These are phyloP conservation scores for Accipiter virgatus DNA, from an alignment of 2,113 vertebrate genomes.

Conservation along the genomic window DNA sequence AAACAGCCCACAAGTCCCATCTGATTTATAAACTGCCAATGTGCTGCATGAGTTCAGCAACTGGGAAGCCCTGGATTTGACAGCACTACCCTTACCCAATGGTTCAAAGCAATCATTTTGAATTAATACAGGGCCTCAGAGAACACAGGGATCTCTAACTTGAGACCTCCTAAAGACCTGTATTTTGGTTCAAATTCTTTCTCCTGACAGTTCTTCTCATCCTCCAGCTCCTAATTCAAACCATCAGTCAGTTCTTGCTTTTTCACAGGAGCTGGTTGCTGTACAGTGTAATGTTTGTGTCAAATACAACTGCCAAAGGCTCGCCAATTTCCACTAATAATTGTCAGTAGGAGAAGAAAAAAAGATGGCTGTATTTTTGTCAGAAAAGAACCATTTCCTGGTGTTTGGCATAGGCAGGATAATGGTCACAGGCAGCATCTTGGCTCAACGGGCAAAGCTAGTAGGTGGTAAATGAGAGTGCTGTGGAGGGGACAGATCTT, in stretches of 20 bases:
- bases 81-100: not conserved
- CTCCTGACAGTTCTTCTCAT: not conserved
- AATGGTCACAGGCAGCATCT: conserved; percentile 27
- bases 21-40: conserved; percentile 22
- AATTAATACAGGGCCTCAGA: not conserved
- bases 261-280: not conserved
- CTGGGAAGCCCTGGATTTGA: not conserved
- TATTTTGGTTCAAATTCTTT: not conserved
- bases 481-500: conserved; percentile 27
- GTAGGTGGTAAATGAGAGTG: conserved; percentile 63
- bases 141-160: not conserved
- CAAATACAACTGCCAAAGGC: not conserved
- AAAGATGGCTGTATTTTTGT: not conserved
- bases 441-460: conserved; percentile 1
- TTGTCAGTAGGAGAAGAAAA: not conserved
- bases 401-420: conserved; percentile 2
- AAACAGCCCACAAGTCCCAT: not conserved
- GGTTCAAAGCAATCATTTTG: not conserved
- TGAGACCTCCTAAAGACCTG: not conserved
- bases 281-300: not conserved
- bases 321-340: conserved; percentile 39
- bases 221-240: not conserved
- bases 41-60: not conserved
- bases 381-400: conserved; percentile 8
- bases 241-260: not conserved